Evolutionary conservation across 2,888 invertebrate genomes (phyloP).

Genomic region (Sialis fuliginosa): DNA sequence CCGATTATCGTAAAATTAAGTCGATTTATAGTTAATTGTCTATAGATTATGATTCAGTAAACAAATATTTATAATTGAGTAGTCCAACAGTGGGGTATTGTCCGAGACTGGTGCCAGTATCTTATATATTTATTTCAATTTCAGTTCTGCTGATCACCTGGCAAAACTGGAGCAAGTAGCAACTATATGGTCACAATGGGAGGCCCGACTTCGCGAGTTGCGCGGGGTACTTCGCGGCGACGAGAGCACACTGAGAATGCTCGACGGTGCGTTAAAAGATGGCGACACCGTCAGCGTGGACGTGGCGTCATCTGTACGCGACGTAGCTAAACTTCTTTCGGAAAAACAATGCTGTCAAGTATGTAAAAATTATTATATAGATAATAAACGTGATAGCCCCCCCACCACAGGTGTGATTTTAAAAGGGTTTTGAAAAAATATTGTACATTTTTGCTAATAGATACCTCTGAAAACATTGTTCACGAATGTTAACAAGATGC

Average conservation of each 20-base stretch:
- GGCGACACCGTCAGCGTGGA: slow-evolving; percentile 26
- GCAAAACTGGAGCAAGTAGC: slow-evolving; percentile 53
- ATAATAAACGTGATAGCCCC: too few species aligned
- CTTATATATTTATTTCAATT: neutral
- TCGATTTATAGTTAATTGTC: too few species aligned
- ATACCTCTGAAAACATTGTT: too few species aligned
- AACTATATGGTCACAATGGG: slow-evolving; percentile 58
- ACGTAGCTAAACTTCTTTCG: slow-evolving; percentile 37
- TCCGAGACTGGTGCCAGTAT: too few species aligned
- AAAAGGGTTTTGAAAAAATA: too few species aligned
- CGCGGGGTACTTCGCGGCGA: slow-evolving; percentile 60
- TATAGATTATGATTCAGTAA: too few species aligned
- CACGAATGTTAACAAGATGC: too few species aligned
- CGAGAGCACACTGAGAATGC: slow-evolving; percentile 34
- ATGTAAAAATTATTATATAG: neutral
- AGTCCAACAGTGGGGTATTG: too few species aligned
- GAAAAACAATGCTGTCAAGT: slow-evolving; percentile 21
- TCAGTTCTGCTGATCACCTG: slow-evolving; percentile 19
- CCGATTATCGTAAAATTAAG: too few species aligned
- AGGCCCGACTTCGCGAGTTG: slow-evolving; percentile 55
- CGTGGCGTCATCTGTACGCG: slow-evolving; percentile 34
- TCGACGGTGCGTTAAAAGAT: slow-evolving; percentile 26
- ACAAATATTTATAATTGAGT: too few species aligned
- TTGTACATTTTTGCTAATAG: too few species aligned
- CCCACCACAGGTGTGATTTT: too few species aligned